Evolutionary conservation across 1,140 invertebrate genomes (phyloP), one percentile per base, ranked within the genome.

Genomic region (Heliconius hewitsoni): DNA sequence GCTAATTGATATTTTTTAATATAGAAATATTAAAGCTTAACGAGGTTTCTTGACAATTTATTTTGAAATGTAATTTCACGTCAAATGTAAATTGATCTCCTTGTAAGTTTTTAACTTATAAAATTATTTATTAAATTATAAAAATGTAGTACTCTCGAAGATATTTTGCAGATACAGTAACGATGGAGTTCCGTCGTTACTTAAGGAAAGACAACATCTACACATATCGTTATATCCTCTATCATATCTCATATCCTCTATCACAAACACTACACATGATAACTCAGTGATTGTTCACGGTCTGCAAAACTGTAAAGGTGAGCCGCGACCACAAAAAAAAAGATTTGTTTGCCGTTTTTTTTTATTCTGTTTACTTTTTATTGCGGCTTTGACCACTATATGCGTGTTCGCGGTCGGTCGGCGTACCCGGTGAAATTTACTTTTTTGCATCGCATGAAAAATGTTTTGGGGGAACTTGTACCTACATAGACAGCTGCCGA

Each of bases 231-330:
- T 91, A 91, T 87, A 89, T 82, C 81, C 87, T 90, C 87, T 89
- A 91, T 91, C 86, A 90, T 91, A 89, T 52, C 50, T 4, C 18
- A 93, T 88, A 89, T 82, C 81, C 87, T 90, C 87, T 89, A 91
- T 91, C 86, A 90, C 90, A 89, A 91, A 88, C 86, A 89, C 86
- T 87, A 84, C 86, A 90, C 87, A 90, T 92, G 90, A 92, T 93
- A 91, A 93, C 91, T 88, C 90, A 81, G 81, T 85, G 90, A 92
- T 93, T 91, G 89, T 93, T 92, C 90, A 92, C 88, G 90, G 91
- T 92, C 91, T 92, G 90, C 85, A 88, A 85, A 85, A 80, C 87
- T 80, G 86, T 83, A 91, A 93, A 93, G 90, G 90, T 91, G 86
- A 90, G 86, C 90, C 90, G 87, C 91, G 86, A 91, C 90, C 91